Base-by-base conservation (phyloP, 1,140 invertebrate species). In the Sitophilus oryzae region DNA sequence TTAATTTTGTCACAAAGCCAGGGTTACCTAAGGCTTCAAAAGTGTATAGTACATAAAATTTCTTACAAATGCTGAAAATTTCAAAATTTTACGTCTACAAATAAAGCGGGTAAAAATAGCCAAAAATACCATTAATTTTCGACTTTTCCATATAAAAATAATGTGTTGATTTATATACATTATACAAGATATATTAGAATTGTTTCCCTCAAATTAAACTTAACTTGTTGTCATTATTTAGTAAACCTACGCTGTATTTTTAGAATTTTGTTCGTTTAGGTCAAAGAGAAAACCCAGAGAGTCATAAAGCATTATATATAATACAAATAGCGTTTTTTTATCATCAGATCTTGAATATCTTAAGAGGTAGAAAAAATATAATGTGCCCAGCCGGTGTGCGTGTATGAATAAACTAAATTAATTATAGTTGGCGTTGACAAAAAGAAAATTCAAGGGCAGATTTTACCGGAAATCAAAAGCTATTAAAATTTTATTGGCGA, bases 241-340 rank as follows among this genome's bases (percentile, higher is more conserved):
- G n/a, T n/a, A n/a, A n/a, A n/a, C n/a, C n/a, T n/a, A n/a, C 14
- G 9, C 20, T 9, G 8, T 21, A 23, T 46, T 16, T 16, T 23
- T 23, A n/a, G 9, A 10, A 44, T 21, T 19, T 37, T 34, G 19
- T 49, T 34, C 47, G 38, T 22, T 23, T 52, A 25, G 23, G 20
- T 5, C 20, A 22, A 23, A 23, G 23, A 15, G 41, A 40, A 44
- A 30, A 20, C 21, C 38, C 11, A 14, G 36, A 21, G 16, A 41
- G 22, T 36, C 16, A 40, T 41, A 42, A 48, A 38, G 34, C 42
- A 47, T 30, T 47, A 56, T 50, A 50, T 34, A 50, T 38, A 43
- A 56, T 20, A 36, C 37, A 40, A 42, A 16, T 18, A 22, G 25
- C 54, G 44, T 46, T 22, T 10, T 3, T 22, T 46, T 46, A 46